Conservation (phyloP, 1,140 invertebrate species). For the Oscheius sp. region DNA sequence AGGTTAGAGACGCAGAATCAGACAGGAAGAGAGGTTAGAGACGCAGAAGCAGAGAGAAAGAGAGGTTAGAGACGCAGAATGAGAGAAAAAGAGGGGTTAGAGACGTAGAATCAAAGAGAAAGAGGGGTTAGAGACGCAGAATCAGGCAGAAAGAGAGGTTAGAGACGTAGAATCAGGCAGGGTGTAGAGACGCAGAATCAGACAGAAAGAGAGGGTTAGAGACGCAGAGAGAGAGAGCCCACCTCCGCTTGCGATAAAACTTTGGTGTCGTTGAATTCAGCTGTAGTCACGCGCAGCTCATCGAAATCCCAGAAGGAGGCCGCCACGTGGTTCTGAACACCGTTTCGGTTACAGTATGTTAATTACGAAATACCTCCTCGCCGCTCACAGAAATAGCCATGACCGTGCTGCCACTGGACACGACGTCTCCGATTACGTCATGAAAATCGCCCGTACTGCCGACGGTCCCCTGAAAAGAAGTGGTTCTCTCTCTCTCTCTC, state of each 20-base stretch:
- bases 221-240: background rate
- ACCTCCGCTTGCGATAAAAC: constrained; percentile 22
- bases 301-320: constrained; percentile 21
- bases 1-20: too few species aligned
- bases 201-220: too few species aligned
- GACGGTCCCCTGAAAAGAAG: constrained; percentile 11
- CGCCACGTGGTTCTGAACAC: constrained; percentile 17
- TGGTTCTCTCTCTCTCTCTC: too few species aligned
- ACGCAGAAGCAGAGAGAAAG: too few species aligned
- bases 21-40: too few species aligned
- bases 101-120: too few species aligned
- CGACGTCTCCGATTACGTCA: constrained; percentile 30
- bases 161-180: too few species aligned
- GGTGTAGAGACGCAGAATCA: too few species aligned
- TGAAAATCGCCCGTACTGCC: constrained; percentile 34
- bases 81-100: too few species aligned
- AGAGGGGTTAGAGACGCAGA: too few species aligned
- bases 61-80: too few species aligned
- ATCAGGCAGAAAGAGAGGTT: too few species aligned
- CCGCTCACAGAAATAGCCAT: background rate
- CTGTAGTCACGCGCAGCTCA: constrained; percentile 16
- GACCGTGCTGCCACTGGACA: background rate
- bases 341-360: background rate
- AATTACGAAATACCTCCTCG: background rate
- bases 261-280: constrained; percentile 28